Evolutionary conservation across 2,888 invertebrate species (phyloP), one percentile per base, ranked within the genome.

Genomic region (Isoperla grammatica): DNA sequence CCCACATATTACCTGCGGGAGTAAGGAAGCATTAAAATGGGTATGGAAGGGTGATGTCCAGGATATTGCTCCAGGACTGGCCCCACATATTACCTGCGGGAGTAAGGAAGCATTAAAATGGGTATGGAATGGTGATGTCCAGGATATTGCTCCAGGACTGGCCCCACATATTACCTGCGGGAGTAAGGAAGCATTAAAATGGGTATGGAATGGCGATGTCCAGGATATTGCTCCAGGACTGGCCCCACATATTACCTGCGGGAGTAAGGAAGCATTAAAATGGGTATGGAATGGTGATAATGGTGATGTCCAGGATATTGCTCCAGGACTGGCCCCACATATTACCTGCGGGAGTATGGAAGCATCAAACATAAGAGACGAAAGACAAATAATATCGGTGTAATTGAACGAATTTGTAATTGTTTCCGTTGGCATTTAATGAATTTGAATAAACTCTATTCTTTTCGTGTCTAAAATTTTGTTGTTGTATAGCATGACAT

Each of bases 251-350:
- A 70, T 93, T 93, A 0, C 95, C 82, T 81, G 66, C 42, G 69
- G n/a, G n/a, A n/a, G n/a, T n/a, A n/a, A n/a, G n/a, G n/a, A n/a
- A n/a, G n/a, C n/a, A n/a, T n/a, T n/a, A n/a, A n/a, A n/a, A n/a
- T n/a, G 92, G 92, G 74, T 90, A 95, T 0, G 95, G 93, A 65
- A 89, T 82, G 0, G 91, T 81, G 66, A 48, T 15, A 40, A 89
- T 82, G 0, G 91, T 85, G 43, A 88, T 76, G 62, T 91, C 90
- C 62, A 89, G 79, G 17, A 91, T 86, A 64, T 90, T 90, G 0
- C 82, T 79, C 93, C 93, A 94, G 45, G 87, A 86, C 74, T 94
- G 93, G 0, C 83, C 90, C 87, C 91, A 94, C 87, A 94, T 90
- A 70, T 93, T 93, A 0, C 95, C 82, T 81, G 66, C 42, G 69